Conservation (phyloP, 2,113 vertebrate species). For the Pseudonaja textilis region DNA sequence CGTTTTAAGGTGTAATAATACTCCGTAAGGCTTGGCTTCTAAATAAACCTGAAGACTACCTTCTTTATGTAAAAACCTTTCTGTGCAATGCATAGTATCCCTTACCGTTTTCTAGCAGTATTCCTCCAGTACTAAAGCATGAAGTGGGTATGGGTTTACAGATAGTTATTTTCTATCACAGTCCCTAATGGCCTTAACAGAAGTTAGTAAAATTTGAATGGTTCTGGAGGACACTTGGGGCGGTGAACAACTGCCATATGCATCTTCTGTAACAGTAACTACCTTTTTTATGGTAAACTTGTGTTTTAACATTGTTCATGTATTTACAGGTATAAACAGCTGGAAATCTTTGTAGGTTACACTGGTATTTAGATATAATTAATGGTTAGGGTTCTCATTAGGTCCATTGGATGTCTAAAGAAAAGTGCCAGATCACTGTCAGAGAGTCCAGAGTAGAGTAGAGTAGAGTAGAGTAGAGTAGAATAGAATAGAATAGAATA, state of each 20-base stretch:
- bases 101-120: neutral
- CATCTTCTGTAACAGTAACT: neutral
- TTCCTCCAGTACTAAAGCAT: neutral
- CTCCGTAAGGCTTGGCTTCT: neutral
- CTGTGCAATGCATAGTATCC: neutral
- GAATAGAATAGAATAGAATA: fast-evolving
- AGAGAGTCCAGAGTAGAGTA: neutral
- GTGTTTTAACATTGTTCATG: neutral
- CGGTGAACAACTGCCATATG: neutral
- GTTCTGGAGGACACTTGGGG: neutral
- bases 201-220: neutral
- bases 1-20: neutral
- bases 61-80: neutral
- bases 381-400: neutral
- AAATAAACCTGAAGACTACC: neutral
- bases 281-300: neutral
- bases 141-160: neutral
- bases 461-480: no score
- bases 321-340: neutral
- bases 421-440: neutral
- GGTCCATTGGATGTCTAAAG: neutral
- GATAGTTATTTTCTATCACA: neutral
- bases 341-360: neutral
- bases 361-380: neutral
- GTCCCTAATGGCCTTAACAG: neutral